A percentile compares a stretch with the other conserved stretches of the same genome.
Conservation (phyloP, 2,797 vertebrate species). For the Calcarius lapponicus region DNA sequence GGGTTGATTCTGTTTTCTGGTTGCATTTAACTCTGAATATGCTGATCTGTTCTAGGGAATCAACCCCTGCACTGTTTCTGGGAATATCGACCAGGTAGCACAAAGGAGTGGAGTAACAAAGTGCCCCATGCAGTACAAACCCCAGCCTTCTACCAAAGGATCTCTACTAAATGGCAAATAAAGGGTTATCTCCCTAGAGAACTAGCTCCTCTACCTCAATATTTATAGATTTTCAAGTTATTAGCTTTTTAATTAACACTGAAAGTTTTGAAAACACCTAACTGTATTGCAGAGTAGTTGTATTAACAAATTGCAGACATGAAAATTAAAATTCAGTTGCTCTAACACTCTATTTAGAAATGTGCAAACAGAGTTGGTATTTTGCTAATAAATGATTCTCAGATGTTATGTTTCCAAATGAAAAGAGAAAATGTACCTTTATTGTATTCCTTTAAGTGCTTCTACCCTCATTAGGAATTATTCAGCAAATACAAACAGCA, state of each 20-base stretch:
- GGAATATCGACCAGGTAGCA: not conserved
- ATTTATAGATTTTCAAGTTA: constrained; percentile 73
- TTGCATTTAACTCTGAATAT: not conserved
- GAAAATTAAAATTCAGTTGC: constrained; percentile 72
- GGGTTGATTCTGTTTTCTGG: not conserved
- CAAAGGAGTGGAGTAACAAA: not conserved
- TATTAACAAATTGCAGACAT: constrained; percentile 70
- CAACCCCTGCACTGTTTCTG: not conserved
- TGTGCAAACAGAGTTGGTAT: constrained; percentile 63
- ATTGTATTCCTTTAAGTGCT: constrained; percentile 62
- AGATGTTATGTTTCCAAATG: constrained; percentile 66
- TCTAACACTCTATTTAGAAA: constrained; percentile 69
- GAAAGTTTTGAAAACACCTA: constrained; percentile 70
- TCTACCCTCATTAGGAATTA: constrained; percentile 65
- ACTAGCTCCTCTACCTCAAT: constrained; percentile 28
- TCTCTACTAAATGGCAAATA: constrained; percentile 58
- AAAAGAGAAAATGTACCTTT: constrained; percentile 59
- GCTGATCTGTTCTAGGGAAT: not conserved
- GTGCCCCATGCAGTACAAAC: not conserved
- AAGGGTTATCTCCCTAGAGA: constrained; percentile 51
- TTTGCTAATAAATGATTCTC: constrained; percentile 72
- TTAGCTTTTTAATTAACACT: constrained; percentile 78
- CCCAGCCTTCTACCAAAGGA: not conserved
- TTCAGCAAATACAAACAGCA: constrained; percentile 48
- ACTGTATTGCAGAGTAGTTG: constrained; percentile 68